Percentiles rank a stretch among this genome's conserved stretches.
phyloP scores from a whole-genome alignment of 2,888 invertebrate genomes.

The Euzetes globulus region DNA sequence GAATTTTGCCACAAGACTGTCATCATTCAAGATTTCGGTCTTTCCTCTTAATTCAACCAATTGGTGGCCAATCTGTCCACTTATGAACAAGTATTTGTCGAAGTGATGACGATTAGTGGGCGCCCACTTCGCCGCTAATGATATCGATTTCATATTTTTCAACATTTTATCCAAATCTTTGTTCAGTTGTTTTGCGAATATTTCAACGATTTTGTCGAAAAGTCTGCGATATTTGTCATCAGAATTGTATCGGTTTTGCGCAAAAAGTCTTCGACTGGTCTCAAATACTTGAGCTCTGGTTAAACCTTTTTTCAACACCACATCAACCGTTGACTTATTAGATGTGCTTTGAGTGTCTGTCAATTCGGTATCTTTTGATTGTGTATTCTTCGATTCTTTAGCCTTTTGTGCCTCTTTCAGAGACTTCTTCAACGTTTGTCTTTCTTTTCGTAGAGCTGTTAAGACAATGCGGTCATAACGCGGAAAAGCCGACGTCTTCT shows the following conservation, averaged over 20 bases:
- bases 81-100: constrained; percentile 30
- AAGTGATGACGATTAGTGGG: constrained; percentile 19
- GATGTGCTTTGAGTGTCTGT: not conserved
- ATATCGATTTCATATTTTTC: not conserved
- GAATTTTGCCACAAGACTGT: not conserved
- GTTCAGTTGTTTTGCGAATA: constrained; percentile 22
- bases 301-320: not conserved
- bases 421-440: not conserved
- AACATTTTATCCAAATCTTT: constrained; percentile 12
- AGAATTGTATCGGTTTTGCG: not conserved
- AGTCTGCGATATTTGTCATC: constrained; percentile 11
- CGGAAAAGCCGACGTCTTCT: not conserved
- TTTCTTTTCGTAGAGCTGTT: not conserved
- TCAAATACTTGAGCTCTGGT: not conserved
- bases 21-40: not conserved
- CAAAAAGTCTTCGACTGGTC: not conserved
- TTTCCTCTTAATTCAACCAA: constrained; percentile 1
- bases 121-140: constrained; percentile 31
- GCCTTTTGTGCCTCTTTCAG: not conserved
- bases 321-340: not conserved
- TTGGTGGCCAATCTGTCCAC: not conserved
- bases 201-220: constrained; percentile 21
- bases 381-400: too few relatives aligned
- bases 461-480: not conserved
- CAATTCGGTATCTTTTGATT: not conserved